Evolutionary conservation across 2,888 invertebrate species (phyloP), one percentile per base, ranked within the genome.

Genomic region (Philopedon plagiatum): DNA sequence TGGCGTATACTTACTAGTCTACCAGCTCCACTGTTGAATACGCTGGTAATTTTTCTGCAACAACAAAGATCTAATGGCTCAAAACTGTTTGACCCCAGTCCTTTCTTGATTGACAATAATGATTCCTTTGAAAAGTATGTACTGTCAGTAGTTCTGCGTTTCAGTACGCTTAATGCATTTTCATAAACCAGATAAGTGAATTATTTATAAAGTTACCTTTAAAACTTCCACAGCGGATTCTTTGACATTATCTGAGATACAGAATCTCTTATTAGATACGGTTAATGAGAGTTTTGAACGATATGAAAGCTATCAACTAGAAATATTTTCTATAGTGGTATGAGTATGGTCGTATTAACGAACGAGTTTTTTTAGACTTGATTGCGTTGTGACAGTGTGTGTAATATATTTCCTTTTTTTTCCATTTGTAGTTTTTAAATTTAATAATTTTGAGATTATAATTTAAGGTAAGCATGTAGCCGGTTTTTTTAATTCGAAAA

Each of bases 131-230:
- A 60, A 60, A 67, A 60, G 57, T 63, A 49, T 49, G 49, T 60
- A 58, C 64, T 56, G 71, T 1, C 39, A 39, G 15, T 54, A 46
- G 49, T 39, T 51, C 69, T 39, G 37, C 61, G 41, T n/a, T 39
- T 29, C 58, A 60, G 54, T 29, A 56, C 56, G 61, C 56, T 61
- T 66, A 71, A 71, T 71, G 71, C 66, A 71, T 71, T 71, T 71
- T 71, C 61, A 65, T 71, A 66, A 71, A 66, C 61, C 65, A 18
- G 71, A 71, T 71, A 71, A 65, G 71, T 71, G 71, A 71, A 71
- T 71, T 71, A 71, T 71, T 71, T 71, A 71, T 71, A 71, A 71
- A 66, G 64, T 71, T 64, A 41, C 64, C 21, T 64, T 51, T 71
- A 63, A 70, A 70, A 70, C 69, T 63, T 57, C 63, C 57, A 63